Base-by-base conservation (phyloP, 1,140 invertebrate species). In the Atta colombica region DNA sequence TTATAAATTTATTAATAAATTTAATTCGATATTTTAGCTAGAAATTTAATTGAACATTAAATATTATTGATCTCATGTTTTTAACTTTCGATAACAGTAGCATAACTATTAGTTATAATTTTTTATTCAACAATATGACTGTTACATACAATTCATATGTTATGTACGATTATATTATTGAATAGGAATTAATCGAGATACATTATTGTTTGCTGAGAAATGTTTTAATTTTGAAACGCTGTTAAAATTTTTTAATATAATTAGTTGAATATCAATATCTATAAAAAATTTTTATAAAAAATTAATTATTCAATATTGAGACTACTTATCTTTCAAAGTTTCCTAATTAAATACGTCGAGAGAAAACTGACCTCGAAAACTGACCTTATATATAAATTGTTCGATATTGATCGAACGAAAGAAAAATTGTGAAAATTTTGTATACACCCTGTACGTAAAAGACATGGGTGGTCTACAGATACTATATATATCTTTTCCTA, bases 401-500 rank as follows among this genome's bases (percentile, higher is more conserved):
- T 25, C 0, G 25, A 25, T 45, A 21, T 14, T 21, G 7, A 25
- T 55, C 35, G 21, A 45, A 45, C 35, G n/a, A 28, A n/a, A n/a
- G 51, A 58, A 60, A 66, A 53, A 31, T 10, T 58, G 61, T 61
- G 61, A 69, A 49, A 78, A n/a, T 87, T 81, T 61, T 74, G 77
- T 77, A 78, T 85, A 87, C 82, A 63, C 74, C 18, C 68, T 90
- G 85, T 58, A 78, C 85, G 69, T 61, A 49, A 72, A 60, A 87
- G 39, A 69, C 85, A 72, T 91, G 91, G 91, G 89, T 89, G 91
- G 88, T 89, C 89, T 25, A 49, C 21, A 69, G 35, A 69, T 18
- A 68, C 51, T 21, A 16, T 18, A 65, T 7, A 69, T 16, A 88
- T 53, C 75, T 77, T 61, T 68, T 90, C 25, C 49, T 86, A 87